These are phyloP conservation scores for Apis dorsata DNA, from an alignment of 1,140 invertebrate species.

Conservation along the genomic window DNA sequence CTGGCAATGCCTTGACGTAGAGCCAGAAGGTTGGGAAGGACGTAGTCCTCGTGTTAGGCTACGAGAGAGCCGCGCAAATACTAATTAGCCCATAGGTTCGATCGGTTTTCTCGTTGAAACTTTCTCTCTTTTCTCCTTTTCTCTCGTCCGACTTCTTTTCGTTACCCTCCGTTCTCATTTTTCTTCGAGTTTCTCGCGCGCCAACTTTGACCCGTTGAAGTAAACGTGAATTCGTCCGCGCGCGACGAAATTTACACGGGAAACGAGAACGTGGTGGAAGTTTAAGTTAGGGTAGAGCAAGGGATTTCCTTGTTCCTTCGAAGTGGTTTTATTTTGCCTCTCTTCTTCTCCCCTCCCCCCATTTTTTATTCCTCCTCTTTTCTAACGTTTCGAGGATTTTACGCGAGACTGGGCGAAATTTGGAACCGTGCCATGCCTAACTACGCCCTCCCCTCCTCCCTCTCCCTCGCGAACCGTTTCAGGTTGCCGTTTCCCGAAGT, in stretches of 20 bases:
- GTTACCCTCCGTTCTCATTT: neutral
- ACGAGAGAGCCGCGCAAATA: conserved; percentile 55
- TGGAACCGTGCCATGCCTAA: conserved; percentile 60
- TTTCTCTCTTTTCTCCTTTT: neutral
- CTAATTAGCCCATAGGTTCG: conserved; percentile 65
- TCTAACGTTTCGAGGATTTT: conserved; percentile 9
- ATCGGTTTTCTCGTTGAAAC: conserved; percentile 40
- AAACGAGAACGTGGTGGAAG: neutral
- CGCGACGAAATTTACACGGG: conserved; percentile 1
- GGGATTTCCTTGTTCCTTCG: neutral
- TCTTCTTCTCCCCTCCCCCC: neutral
- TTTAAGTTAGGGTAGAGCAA: neutral
- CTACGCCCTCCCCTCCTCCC: conserved; percentile 19
- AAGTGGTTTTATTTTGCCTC: neutral
- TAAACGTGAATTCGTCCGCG: neutral
- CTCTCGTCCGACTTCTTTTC: neutral
- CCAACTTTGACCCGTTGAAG: neutral
- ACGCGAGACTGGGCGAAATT: conserved; percentile 46
- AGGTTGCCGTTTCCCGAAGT: conserved; percentile 48
- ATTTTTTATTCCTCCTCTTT: conserved; percentile 10
- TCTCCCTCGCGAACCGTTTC: neutral
- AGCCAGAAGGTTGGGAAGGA: conserved; percentile 15
- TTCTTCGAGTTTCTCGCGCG: neutral
- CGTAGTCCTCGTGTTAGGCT: conserved; percentile 15
- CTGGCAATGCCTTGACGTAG: conserved; percentile 60